phyloP scores from a whole-genome alignment of 2,888 invertebrate species.

The Apomyelois bistriatella region DNA sequence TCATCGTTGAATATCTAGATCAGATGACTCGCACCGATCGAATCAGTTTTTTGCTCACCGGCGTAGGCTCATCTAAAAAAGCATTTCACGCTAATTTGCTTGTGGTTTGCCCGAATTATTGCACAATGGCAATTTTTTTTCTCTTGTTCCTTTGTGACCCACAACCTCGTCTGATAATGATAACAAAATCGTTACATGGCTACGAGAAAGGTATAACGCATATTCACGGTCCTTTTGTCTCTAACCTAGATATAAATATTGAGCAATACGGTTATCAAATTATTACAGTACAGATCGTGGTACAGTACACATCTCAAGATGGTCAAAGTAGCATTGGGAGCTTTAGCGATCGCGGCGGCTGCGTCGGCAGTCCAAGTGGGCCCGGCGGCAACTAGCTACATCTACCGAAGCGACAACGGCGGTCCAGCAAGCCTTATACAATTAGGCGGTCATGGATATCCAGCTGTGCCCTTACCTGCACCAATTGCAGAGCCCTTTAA shows the following conservation, averaged over 20 bases:
- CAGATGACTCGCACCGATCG: conserved; percentile 9
- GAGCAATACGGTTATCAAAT: conserved; percentile 64
- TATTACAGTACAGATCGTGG: conserved; percentile 60
- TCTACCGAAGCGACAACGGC: conserved; percentile 71
- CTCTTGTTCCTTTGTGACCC: conserved; percentile 66
- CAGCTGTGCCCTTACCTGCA: conserved; percentile 49
- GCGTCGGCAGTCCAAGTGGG: conserved; percentile 59
- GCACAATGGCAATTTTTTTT: conserved; percentile 57
- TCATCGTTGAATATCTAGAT: neutral
- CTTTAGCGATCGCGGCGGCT: conserved; percentile 45
- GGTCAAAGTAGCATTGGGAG: conserved; percentile 45
- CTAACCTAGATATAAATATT: conserved; percentile 72
- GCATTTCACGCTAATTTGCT: conserved; percentile 51
- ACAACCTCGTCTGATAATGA: conserved; percentile 71
- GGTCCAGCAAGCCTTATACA: conserved; percentile 71
- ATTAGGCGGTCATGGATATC: conserved; percentile 55
- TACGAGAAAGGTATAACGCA: conserved; percentile 58
- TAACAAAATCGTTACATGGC: conserved; percentile 64
- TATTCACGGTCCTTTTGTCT: conserved; percentile 66
- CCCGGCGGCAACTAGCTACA: conserved; percentile 77
- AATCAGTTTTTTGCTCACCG: conserved; percentile 24
- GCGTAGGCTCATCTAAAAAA: conserved; percentile 41
- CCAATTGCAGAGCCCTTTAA: conserved; percentile 45
- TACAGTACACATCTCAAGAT: conserved; percentile 60
- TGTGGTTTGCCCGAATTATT: conserved; percentile 49